These are phyloP conservation scores for Ephydatia muelleri DNA, from an alignment of 37 sponge, comb jelly and placozoan species.

Conservation along the genomic window DNA sequence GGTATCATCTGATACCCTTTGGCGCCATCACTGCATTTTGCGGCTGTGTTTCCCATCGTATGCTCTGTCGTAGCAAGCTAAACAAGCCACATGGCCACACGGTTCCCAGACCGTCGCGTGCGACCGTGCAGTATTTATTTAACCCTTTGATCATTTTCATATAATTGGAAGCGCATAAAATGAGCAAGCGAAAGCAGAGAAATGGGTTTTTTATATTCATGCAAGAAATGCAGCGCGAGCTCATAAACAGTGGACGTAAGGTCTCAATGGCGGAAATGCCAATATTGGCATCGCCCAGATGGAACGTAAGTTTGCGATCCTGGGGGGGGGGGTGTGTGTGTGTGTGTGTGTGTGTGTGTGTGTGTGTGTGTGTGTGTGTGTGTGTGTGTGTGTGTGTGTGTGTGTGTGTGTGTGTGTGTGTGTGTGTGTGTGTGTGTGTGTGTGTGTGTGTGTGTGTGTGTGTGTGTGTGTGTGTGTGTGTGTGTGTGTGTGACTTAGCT, in stretches of 20 bases:
- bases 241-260: slow-evolving; percentile 41
- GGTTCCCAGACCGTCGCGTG: background rate
- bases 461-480: background rate
- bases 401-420: background rate
- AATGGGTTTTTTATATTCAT: slow-evolving; percentile 80
- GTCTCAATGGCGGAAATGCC: slow-evolving; percentile 73
- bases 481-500: background rate
- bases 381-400: background rate
- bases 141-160: too few relatives aligned
- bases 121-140: background rate
- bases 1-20: background rate
- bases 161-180: slow-evolving; percentile 2
- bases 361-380: background rate
- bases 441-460: background rate
- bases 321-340: background rate
- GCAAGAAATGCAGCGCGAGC: slow-evolving; percentile 73
- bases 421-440: background rate
- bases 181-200: slow-evolving; percentile 74
- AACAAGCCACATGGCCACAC: background rate
- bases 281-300: slow-evolving; percentile 56
- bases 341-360: background rate
- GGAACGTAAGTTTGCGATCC: slow-evolving; percentile 54
- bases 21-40: background rate
- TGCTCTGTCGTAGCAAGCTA: background rate
- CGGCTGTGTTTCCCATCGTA: background rate